Conservation (phyloP, 2,888 invertebrate genomes). For the Drosophila merina region DNA sequence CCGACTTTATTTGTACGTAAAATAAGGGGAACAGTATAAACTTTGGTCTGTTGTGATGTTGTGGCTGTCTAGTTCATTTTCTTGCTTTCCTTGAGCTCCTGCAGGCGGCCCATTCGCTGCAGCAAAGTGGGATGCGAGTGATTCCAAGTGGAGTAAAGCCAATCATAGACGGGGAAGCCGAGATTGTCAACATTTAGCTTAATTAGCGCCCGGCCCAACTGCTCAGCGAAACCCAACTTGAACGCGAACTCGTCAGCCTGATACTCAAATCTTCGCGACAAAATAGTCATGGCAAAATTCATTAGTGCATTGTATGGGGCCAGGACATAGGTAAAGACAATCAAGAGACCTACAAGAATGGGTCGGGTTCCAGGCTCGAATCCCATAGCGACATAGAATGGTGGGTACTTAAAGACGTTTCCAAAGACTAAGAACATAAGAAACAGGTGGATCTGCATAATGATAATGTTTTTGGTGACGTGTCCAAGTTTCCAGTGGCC, state of each 20-base stretch:
- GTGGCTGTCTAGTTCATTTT: conserved; percentile 49
- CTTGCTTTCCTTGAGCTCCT: conserved; percentile 55
- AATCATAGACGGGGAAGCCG: conserved; percentile 97
- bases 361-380: conserved; percentile 91
- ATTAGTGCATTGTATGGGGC: conserved; percentile 96
- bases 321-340: conserved; percentile 95
- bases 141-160: conserved; percentile 96
- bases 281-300: conserved; percentile 91
- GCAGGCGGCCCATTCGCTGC: conserved; percentile 89
- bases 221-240: conserved; percentile 89
- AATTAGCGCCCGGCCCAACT: conserved; percentile 92
- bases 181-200: conserved; percentile 98
- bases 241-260: conserved; percentile 97
- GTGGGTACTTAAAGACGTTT: conserved; percentile 87
- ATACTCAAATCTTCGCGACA: conserved; percentile 96
- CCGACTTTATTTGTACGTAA: conserved; percentile 24
- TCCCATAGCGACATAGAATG: conserved; percentile 95
- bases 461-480: conserved; percentile 91
- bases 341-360: conserved; percentile 94
- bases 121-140: conserved; percentile 98
- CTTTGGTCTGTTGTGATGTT: conserved; percentile 60
- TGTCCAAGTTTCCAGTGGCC: conserved; percentile 99
- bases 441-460: conserved; percentile 91
- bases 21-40: conserved; percentile 43
- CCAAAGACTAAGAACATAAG: conserved; percentile 88